phyloP scores from a whole-genome alignment of 2,888 invertebrate species.

The Ecliptopera silaceata region DNA sequence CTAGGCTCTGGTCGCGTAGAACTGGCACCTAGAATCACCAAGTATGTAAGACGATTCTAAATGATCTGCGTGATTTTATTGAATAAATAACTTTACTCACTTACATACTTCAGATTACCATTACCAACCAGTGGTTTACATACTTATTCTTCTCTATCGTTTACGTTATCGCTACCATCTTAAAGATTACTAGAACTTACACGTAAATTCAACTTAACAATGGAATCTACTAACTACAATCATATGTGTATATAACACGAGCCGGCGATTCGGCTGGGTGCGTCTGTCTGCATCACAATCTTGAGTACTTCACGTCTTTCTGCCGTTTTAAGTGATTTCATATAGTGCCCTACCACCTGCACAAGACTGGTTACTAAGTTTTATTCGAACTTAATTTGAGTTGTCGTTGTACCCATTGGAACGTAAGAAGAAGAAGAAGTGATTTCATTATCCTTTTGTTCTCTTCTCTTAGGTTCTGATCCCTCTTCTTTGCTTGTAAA shows the following conservation, averaged over 20 bases:
- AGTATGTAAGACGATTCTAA: too few species aligned
- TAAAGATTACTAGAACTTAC: conserved; percentile 1
- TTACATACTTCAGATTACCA: not conserved
- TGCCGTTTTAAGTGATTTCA: too few species aligned
- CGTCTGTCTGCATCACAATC: conserved; percentile 27
- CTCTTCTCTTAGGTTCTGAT: not conserved
- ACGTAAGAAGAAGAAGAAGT: too few species aligned
- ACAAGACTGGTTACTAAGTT: too few species aligned
- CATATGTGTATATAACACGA: conserved; percentile 27
- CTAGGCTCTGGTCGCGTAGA: too few species aligned
- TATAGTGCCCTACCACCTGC: too few species aligned
- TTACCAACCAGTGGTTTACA: not conserved
- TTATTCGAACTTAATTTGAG: too few species aligned
- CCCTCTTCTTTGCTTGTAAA: too few species aligned
- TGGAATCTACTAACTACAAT: too few species aligned
- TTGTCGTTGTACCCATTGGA: too few species aligned
- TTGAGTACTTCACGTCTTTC: not conserved
- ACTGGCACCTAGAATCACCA: too few species aligned
- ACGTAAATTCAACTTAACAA: conserved; percentile 18
- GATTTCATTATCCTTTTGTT: not conserved
- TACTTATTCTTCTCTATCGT: not conserved
- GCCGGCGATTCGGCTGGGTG: conserved; percentile 35
- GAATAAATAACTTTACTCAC: not conserved
- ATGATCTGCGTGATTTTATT: too few species aligned
- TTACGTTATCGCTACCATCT: conserved; percentile 3